Evolutionary conservation across 2,888 invertebrate genomes (phyloP), one percentile per base, ranked within the genome.

Genomic region (Neoitamus cyanurus): DNA sequence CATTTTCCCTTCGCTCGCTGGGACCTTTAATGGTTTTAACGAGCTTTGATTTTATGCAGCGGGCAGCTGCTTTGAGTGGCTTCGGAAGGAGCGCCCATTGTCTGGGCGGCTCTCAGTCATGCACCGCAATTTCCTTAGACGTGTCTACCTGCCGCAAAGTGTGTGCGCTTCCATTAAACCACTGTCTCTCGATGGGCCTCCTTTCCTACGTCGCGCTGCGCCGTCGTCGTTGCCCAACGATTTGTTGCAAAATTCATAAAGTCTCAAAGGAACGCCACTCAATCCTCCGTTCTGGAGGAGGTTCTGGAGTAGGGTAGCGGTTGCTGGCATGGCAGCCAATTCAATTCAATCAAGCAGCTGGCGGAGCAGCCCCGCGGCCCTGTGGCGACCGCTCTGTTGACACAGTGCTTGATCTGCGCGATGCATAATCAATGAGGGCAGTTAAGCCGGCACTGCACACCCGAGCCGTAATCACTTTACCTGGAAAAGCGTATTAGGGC

Each of bases 351-450:
- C 80, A 68, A 77, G 31, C 80, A 80, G 28, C 36, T 58, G 80
- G 9, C 58, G 20, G 58, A 34, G 36, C 7, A 15, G 25, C 28
- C 46, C 46, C 42, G 42, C 34, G 36, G 20, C 58, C 15, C n/a
- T 4, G 3, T 48, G 31, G 25, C 31, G 58, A 42, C 20, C 68
- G 15, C 68, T 80, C 20, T 68, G 80, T 80, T 80, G 80, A 80
- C 80, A 80, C 34, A 80, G 80, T 34, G 36, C 80, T 77, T 80
- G 80, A 80, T 80, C 80, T 58, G 20, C 31, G 34, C 68, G 30
- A 68, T 80, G 80, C 80, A 80, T 80, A 80, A 80, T 80, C 80
- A 80, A 80, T 80, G 80, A 80, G 58, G 58, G 80, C 31, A 70
- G 15, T 34, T 77, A 28, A 68, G 28, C 25, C 37, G 25, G 13